Evolutionary conservation across 2,888 invertebrate species (phyloP).

Genomic region (Sinelater perroti): DNA sequence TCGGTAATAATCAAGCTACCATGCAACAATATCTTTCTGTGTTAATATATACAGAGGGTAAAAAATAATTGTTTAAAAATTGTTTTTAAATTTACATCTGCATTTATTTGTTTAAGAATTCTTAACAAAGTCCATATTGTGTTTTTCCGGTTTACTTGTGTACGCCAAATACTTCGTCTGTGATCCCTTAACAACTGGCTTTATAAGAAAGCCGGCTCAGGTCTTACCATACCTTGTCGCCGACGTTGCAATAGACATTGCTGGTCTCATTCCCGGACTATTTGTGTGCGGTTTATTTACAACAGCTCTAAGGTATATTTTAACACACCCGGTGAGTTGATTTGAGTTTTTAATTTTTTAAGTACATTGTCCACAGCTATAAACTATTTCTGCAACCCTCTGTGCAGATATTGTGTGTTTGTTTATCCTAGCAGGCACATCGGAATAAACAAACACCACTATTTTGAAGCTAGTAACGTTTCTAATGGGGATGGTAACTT

Average conservation of each 20-base stretch:
- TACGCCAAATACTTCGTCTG: slow-evolving; percentile 52
- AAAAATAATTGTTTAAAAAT: too few species aligned
- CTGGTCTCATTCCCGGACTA: slow-evolving; percentile 72
- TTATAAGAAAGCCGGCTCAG: slow-evolving; percentile 33
- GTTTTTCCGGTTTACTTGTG: slow-evolving; percentile 49
- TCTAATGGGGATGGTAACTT: slow-evolving; percentile 72
- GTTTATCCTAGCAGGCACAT: slow-evolving; percentile 62
- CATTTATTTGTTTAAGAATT: not conserved
- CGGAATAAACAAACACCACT: slow-evolving; percentile 64
- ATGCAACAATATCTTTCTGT: too few species aligned
- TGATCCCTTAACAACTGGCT: slow-evolving; percentile 47
- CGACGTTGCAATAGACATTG: slow-evolving; percentile 60
- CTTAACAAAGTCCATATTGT: slow-evolving; percentile 44
- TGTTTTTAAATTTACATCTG: too few species aligned
- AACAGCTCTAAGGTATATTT: slow-evolving; percentile 69
- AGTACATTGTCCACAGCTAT: slow-evolving; percentile 71
- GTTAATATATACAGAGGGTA: too few species aligned
- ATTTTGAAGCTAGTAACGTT: slow-evolving; percentile 66
- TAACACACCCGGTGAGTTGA: slow-evolving; percentile 15
- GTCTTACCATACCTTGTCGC: slow-evolving; percentile 66
- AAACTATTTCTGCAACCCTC: slow-evolving; percentile 70
- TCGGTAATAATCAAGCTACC: too few species aligned
- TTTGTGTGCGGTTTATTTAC: slow-evolving; percentile 79
- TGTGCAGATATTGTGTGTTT: slow-evolving; percentile 72
- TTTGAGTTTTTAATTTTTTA: slow-evolving; percentile 42